These are phyloP conservation scores for Osmerus eperlanus DNA, from an alignment of 2,113 vertebrate genomes.

Conservation along the genomic window DNA sequence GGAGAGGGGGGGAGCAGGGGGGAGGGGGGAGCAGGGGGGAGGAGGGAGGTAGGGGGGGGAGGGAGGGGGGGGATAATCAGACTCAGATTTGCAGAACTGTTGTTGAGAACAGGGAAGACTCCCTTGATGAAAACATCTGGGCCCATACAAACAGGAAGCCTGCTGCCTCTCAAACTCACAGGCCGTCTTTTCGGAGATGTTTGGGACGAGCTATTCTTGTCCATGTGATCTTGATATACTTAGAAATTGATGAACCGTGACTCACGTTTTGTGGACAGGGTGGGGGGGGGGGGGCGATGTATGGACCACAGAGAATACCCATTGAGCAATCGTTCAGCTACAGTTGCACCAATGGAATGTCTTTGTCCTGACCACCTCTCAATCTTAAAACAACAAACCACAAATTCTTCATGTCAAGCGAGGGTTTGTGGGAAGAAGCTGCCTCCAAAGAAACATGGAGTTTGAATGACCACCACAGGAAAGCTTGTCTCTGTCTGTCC, in stretches of 20 bases:
- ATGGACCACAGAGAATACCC: too few relatives aligned
- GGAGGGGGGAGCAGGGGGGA: too few relatives aligned
- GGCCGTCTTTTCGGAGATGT: conserved; percentile 26
- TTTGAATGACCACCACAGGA: too few relatives aligned
- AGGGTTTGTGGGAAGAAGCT: neutral
- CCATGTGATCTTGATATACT: conserved; percentile 10
- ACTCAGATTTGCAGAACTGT: conserved; percentile 38
- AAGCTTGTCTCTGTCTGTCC: too few relatives aligned
- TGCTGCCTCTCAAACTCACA: conserved; percentile 49
- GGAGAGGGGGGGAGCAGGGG: too few relatives aligned
- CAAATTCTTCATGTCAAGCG: neutral
- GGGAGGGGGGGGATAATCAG: conserved; percentile 35
- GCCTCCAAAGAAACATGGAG: too few relatives aligned
- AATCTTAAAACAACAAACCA: too few relatives aligned
- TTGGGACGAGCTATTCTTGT: conserved; percentile 17
- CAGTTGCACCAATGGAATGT: too few relatives aligned
- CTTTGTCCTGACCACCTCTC: too few relatives aligned
- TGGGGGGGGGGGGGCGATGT: too few relatives aligned
- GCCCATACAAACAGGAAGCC: conserved; percentile 50
- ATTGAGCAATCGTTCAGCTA: too few relatives aligned
- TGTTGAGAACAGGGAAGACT: conserved; percentile 32
- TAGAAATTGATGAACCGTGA: conserved; percentile 8
- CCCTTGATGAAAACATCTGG: conserved; percentile 45
- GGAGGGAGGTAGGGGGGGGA: conserved; percentile 1
- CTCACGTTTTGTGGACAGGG: too few relatives aligned